Evolutionary conservation across 2,797 vertebrate species (phyloP).

Genomic region (Crocodylus rhombifer): DNA sequence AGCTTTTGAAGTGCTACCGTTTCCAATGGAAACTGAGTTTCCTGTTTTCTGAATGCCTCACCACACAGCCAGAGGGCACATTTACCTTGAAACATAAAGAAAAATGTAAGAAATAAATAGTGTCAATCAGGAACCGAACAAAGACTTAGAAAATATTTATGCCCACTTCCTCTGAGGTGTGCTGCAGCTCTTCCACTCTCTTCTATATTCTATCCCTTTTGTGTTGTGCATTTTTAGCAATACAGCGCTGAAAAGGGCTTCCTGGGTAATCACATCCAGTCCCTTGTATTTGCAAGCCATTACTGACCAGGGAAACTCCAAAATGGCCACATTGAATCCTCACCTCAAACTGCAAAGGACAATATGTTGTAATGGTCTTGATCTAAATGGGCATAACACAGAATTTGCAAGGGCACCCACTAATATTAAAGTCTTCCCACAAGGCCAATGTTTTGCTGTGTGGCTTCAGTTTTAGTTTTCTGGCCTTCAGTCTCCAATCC

Average conservation of each 20-base stretch:
- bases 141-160: neutral
- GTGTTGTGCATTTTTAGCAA: neutral
- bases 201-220: neutral
- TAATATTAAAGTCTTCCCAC: neutral
- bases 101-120: neutral
- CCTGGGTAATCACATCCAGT: no score
- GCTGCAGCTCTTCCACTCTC: neutral
- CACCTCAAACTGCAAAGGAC: no score
- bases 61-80: neutral
- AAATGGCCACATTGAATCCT: no score
- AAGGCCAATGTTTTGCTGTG: constrained; percentile 37
- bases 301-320: no score
- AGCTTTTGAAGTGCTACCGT: neutral
- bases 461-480: constrained; percentile 30
- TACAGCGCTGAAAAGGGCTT: no score
- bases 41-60: neutral
- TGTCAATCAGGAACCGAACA: accelerated
- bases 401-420: neutral
- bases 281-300: no score
- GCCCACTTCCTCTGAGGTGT: neutral
- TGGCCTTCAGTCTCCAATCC: neutral
- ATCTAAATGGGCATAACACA: neutral
- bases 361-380: neutral
- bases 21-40: neutral
- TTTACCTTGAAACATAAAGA: neutral